phyloP scores from a whole-genome alignment of 2,797 vertebrate species.

The Centroberyx gerrardi region DNA sequence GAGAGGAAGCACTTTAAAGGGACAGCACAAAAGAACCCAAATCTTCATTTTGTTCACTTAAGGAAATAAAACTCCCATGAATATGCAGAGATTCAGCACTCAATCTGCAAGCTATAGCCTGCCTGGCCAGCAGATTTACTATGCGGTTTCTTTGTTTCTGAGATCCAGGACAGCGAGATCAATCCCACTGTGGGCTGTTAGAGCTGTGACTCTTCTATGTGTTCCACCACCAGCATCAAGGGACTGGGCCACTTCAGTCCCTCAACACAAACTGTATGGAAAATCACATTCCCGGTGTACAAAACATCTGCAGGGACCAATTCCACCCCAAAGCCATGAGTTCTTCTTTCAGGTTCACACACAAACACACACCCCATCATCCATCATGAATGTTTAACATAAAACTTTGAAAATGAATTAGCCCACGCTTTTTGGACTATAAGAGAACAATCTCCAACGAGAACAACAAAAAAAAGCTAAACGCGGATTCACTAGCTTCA shows the following conservation, averaged over 20 bases:
- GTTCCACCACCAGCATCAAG: constrained; percentile 19
- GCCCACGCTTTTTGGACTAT: background rate
- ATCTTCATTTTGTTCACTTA: constrained; percentile 51
- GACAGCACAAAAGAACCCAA: constrained; percentile 28
- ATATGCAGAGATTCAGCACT: constrained; percentile 12
- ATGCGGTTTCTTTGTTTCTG: constrained; percentile 39
- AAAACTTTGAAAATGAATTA: constrained; percentile 24
- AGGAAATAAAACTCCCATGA: constrained; percentile 29
- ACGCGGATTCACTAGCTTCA: constrained; percentile 14
- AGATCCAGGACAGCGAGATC: background rate
- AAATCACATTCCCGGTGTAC: constrained; percentile 17
- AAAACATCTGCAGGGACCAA: constrained; percentile 38
- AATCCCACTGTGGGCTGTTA: constrained; percentile 24
- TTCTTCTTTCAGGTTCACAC: constrained; percentile 29
- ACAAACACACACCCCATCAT: constrained; percentile 22
- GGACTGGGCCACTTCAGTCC: constrained; percentile 1
- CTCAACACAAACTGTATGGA: constrained; percentile 9
- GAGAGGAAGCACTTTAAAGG: constrained; percentile 24
- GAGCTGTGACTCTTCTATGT: constrained; percentile 4
- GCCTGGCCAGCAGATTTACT: constrained; percentile 24
- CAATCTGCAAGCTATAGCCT: constrained; percentile 25
- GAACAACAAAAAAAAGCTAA: constrained; percentile 3
- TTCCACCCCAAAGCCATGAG: constrained; percentile 20
- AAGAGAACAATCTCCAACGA: constrained; percentile 5
- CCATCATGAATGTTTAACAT: constrained; percentile 34